Evolutionary conservation across 2,888 invertebrate species (phyloP), one percentile per base, ranked within the genome.

Genomic region (Biston betularia): DNA sequence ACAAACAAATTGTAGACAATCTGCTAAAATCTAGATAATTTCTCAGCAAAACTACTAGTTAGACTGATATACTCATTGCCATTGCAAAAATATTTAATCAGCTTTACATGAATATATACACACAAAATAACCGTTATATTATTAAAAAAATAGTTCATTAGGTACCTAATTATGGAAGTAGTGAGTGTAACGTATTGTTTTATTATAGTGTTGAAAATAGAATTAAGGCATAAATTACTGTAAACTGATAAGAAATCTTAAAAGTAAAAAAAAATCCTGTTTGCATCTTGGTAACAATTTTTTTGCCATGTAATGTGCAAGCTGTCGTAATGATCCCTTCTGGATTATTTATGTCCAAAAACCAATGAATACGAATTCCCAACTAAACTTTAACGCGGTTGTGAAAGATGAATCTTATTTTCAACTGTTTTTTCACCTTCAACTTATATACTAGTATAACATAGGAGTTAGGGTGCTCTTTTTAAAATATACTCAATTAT

Each of bases 61-160:
- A 86, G 84, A 88, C 87, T 86, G 86, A 86, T 81, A 34, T 81
- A 82, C 73, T 81, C 77, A 79, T 76, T 79, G 77, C 77, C 78
- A 79, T 79, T 75, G 81, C 83, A 79, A 76, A 78, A 62, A 73
- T 79, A 83, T 79, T 73, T 81, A 86, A 80, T 72, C 82, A 65
- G 88, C 89, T 88, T 89, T 82, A 83, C 71, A 80, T 38, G 76
- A 75, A 68, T 75, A 75, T 72, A 71, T 70, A 78, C 48, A 40
- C 71, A 78, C 14, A 46, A 46, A 46, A 63, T 54, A 66, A 65
- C 52, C 50, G 44, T n/a, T 70, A 68, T 57, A 66, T 58, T 65
- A 60, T 74, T 71, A 77, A 52, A 24, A 24, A 24, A 24, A 24
- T 24, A 24, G 24, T 24, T 71, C 76, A 53, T 71, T 76, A 53